Evolutionary conservation across 2,113 vertebrate species (phyloP), one percentile per base, ranked within the genome.

Genomic region (Mugil cephalus): DNA sequence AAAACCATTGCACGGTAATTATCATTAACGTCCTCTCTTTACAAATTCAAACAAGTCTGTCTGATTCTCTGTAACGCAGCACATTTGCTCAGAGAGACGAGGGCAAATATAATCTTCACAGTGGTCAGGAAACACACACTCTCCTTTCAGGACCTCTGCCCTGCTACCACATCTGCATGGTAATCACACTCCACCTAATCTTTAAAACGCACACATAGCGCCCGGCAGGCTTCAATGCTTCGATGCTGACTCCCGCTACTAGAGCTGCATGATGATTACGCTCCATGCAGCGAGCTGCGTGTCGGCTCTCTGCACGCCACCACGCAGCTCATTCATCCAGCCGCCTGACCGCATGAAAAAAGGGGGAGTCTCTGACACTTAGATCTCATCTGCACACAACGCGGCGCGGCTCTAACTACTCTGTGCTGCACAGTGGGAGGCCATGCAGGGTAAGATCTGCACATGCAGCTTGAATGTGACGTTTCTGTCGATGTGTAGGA

Each of bases 221-320:
- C 61, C 52, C 11, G 19, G 54, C 68, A 48, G 76, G 65, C 66
- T 24, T 59, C 59, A 61, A 46, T 17, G 65, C 66, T 24, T 59
- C 59, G 61, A 46, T 17, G 38, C 45, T 18, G 63, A 79, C 54
- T 72, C 61, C 61, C 21, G 55, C 59, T 21, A 70, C 51, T 53
- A 34, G 46, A 75, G 69, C 64, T 77, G 87, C 82, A 77, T 87
- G 67, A 74, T 15, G 71, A 69, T 83, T 8, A 10, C 43, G 6
- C 43, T 52, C 18, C 73, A 60, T 55, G 7, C 67, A 35, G 68
- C 21, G 66, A 71, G 74, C 82, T 79, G 68, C 74, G 65, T 79
- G 74, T 73, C 72, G 68, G 63, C 66, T 46, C 70, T 14, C 61
- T 51, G 58, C 61, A 51, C 10, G 54, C 50, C 18, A 8, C 42